A percentile compares a stretch with the other conserved stretches of the same genome.
Conservation (phyloP, 1,140 invertebrate species). For the Diorhabda sublineata region DNA sequence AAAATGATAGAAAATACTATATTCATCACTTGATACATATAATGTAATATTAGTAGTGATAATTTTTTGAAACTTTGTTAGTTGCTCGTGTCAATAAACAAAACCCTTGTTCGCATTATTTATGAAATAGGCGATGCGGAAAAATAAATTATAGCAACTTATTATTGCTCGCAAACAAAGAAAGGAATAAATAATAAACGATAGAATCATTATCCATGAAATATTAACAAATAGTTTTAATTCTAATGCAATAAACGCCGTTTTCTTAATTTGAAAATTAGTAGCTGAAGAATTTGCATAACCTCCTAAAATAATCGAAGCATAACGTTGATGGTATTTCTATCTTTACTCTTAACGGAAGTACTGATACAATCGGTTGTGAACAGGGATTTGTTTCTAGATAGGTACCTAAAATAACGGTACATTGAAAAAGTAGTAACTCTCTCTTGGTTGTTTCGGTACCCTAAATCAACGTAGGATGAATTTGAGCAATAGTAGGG, state of each 20-base stretch:
- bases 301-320: constrained; percentile 6
- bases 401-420: constrained; percentile 9
- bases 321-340: constrained; percentile 6
- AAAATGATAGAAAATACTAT: no score
- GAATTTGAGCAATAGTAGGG: no score
- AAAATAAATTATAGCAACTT: background rate
- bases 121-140: no score
- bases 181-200: constrained; percentile 10
- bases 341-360: constrained; percentile 13
- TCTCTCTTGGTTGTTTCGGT: constrained; percentile 4
- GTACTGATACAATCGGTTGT: constrained; percentile 15
- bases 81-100: no score
- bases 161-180: constrained; percentile 10
- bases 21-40: no score
- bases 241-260: constrained; percentile 12
- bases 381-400: constrained; percentile 10
- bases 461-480: background rate
- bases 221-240: constrained; percentile 20
- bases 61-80: no score
- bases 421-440: constrained; percentile 15
- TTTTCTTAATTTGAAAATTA: constrained; percentile 12
- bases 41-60: no score
- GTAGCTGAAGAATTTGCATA: constrained; percentile 14
- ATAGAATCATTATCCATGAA: constrained; percentile 14
- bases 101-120: no score